Percentiles rank a stretch among this genome's conserved stretches.
Conservation (phyloP, 2,888 invertebrate species). For the Coremacera marginata region DNA sequence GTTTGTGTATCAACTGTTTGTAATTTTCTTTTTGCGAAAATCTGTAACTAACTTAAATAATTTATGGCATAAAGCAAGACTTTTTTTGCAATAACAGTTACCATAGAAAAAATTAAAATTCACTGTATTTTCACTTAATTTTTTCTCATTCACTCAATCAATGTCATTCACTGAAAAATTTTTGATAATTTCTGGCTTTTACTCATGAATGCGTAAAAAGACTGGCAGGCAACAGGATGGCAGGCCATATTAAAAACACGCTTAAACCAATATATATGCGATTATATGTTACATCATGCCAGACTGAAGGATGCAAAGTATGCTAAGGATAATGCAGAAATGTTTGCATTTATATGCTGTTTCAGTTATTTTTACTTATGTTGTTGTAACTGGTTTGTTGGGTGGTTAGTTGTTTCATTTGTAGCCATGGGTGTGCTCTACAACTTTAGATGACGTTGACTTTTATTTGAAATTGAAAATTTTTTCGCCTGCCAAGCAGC, state of each 20-base stretch:
- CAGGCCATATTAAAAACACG: slow-evolving; percentile 7
- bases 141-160: not conserved
- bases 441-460: slow-evolving; percentile 7
- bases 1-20: no score
- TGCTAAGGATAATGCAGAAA: not conserved
- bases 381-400: not conserved
- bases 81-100: no score
- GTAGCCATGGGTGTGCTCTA: not conserved
- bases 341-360: slow-evolving; percentile 1
- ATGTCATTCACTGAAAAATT: slow-evolving; percentile 4
- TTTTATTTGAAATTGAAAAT: slow-evolving; percentile 23
- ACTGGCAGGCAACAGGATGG: not conserved
- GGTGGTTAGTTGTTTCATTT: not conserved
- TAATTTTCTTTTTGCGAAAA: no score
- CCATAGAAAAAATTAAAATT: no score
- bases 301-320: not conserved
- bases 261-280: not conserved
- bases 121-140: not conserved
- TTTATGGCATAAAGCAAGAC: no score
- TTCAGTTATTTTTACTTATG: not conserved
- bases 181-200: slow-evolving; percentile 4
- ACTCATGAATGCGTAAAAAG: not conserved
- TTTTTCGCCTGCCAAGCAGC: slow-evolving; percentile 1
- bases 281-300: slow-evolving; percentile 1
- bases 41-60: no score